Percentiles rank a stretch among this genome's conserved stretches.
These are phyloP conservation scores for Brachynemurus nebulosus DNA, from an alignment of 2,888 invertebrate genomes.

Conservation along the genomic window DNA sequence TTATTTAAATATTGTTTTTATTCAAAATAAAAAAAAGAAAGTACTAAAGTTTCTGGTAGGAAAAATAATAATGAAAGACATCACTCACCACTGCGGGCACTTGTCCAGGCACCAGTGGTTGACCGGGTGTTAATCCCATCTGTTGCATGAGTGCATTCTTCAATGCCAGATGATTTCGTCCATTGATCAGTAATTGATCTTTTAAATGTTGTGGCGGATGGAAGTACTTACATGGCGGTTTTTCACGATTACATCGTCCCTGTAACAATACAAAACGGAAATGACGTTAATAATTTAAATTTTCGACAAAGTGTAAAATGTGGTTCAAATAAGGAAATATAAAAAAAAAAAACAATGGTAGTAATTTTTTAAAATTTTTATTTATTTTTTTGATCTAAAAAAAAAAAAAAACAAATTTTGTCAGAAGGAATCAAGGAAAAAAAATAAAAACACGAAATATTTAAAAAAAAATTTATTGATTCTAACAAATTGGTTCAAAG, in stretches of 20 bases:
- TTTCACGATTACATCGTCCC: conserved; percentile 99
- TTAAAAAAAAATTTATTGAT: no score
- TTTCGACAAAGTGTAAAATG: background rate
- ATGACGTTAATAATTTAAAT: no score
- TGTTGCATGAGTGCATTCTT: conserved; percentile 97
- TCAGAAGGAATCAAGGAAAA: no score
- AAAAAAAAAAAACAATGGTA: background rate
- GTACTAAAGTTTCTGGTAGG: no score
- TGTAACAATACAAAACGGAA: conserved; percentile 45
- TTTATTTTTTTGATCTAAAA: no score
- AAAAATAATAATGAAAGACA: background rate
- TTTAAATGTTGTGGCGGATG: conserved; percentile 99
- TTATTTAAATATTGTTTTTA: no score
- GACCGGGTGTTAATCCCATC: conserved; percentile 86
- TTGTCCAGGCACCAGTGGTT: conserved; percentile 83
- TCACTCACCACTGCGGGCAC: conserved; percentile 81
- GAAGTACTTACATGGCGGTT: conserved; percentile 99
- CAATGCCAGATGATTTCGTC: conserved; percentile 96
- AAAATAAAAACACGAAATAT: no score
- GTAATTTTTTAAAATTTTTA: background rate
- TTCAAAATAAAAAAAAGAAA: no score
- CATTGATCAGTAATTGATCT: conserved; percentile 99
- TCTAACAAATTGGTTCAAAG: no score
- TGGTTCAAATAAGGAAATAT: no score
- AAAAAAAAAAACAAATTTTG: no score